Percentiles rank a stretch among this genome's conserved stretches.
Conservation (phyloP, 2,888 invertebrate species). For the Agrotis ipsilon region DNA sequence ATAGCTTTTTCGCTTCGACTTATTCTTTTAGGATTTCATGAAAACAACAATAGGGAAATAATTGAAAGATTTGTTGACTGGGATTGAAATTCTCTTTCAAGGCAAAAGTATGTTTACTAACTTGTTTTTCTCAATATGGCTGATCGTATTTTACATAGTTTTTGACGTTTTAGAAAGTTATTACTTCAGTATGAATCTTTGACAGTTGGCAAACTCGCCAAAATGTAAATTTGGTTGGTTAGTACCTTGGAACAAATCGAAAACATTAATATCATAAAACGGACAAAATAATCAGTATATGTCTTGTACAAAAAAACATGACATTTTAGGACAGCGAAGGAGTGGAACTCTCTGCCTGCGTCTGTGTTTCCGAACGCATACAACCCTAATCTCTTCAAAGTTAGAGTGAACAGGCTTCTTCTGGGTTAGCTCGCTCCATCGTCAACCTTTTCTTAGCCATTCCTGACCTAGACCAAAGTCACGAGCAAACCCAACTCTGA, state of each 20-base stretch:
- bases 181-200: background rate
- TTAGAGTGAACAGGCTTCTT: no score
- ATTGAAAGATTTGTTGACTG: constrained; percentile 35
- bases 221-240: background rate
- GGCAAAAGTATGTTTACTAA: constrained; percentile 11
- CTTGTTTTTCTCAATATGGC: constrained; percentile 3
- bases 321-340: no score
- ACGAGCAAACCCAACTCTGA: no score
- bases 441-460: no score
- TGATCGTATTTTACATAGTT: background rate
- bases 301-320: no score
- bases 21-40: constrained; percentile 19
- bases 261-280: background rate
- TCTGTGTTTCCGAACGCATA: no score
- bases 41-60: constrained; percentile 47
- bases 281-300: no score
- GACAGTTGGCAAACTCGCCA: background rate
- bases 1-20: constrained; percentile 30
- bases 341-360: no score
- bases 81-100: constrained; percentile 7
- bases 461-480: no score
- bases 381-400: no score
- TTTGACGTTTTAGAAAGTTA: constrained; percentile 1
- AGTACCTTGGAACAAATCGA: background rate
- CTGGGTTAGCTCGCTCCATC: no score